A percentile compares a stretch with the other conserved stretches of the same genome.
These are phyloP conservation scores for Ibycter americanus DNA, from an alignment of 2,797 vertebrate species.

Conservation along the genomic window DNA sequence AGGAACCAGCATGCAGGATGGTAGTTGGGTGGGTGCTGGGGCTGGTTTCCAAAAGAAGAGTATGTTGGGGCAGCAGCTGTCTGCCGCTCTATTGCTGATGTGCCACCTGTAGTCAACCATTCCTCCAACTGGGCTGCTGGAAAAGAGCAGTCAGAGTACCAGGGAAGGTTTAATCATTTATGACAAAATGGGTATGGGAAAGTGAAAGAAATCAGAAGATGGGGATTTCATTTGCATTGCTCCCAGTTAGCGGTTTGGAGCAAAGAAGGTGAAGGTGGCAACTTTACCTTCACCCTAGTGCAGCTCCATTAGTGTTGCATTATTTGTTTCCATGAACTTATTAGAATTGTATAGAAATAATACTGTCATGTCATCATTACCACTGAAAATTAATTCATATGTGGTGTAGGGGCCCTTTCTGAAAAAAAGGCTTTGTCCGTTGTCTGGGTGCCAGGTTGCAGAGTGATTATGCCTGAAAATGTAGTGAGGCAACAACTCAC, in stretches of 20 bases:
- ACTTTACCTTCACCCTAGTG: not conserved
- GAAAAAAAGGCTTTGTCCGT: too few species aligned
- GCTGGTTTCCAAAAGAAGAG: not conserved
- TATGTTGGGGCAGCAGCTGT: not conserved
- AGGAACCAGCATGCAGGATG: fast-evolving
- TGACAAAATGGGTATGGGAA: not conserved
- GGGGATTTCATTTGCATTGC: not conserved
- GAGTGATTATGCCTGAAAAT: too few species aligned
- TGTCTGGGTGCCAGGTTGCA: too few species aligned
- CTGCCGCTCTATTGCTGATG: fast-evolving
- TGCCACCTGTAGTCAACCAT: not conserved
- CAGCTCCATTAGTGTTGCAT: not conserved
- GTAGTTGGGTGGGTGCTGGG: not conserved
- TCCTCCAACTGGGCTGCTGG: not conserved
- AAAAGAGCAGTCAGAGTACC: not conserved
- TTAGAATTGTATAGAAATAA: not conserved
- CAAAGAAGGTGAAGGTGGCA: not conserved
- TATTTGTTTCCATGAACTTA: not conserved
- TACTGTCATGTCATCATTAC: not conserved
- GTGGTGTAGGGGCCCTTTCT: too few species aligned
- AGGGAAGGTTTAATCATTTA: not conserved
- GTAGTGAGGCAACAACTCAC: too few species aligned
- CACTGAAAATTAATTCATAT: not conserved
- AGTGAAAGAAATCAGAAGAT: not conserved
- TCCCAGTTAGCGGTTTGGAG: not conserved